These are phyloP conservation scores for Bujurquina vittata DNA, from an alignment of 2,113 vertebrate genomes.

Conservation along the genomic window DNA sequence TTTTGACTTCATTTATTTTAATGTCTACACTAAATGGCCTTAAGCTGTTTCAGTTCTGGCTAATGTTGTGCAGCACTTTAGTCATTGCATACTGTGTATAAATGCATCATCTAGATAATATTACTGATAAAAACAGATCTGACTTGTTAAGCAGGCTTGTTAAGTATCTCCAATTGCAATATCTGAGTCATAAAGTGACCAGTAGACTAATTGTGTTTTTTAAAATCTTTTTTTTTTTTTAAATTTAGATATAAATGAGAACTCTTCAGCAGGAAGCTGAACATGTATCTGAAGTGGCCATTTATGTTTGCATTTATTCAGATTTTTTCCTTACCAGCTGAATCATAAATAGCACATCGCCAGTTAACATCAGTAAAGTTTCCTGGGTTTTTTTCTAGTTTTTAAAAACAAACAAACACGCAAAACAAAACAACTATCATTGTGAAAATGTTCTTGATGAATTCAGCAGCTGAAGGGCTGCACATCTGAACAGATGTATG, in stretches of 20 bases:
- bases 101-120: not conserved
- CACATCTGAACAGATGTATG: slow-evolving; percentile 55
- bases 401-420: not conserved
- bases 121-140: not conserved
- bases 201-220: not conserved
- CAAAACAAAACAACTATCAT: not conserved
- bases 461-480: slow-evolving; percentile 26
- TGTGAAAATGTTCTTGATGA: not conserved
- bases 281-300: not conserved
- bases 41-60: fast-evolving
- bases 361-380: not conserved
- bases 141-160: not conserved
- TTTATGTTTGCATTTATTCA: fast-evolving
- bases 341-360: not conserved
- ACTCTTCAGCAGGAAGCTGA: no score
- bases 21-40: not conserved
- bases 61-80: fast-evolving
- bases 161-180: not conserved
- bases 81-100: not conserved
- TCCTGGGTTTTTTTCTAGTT: not conserved
- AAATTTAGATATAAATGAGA: not conserved
- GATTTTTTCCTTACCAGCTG: not conserved
- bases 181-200: not conserved
- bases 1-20: not conserved
- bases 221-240: no score